phyloP scores from a whole-genome alignment of 2,888 invertebrate species.

The Melanostoma mellinum region DNA sequence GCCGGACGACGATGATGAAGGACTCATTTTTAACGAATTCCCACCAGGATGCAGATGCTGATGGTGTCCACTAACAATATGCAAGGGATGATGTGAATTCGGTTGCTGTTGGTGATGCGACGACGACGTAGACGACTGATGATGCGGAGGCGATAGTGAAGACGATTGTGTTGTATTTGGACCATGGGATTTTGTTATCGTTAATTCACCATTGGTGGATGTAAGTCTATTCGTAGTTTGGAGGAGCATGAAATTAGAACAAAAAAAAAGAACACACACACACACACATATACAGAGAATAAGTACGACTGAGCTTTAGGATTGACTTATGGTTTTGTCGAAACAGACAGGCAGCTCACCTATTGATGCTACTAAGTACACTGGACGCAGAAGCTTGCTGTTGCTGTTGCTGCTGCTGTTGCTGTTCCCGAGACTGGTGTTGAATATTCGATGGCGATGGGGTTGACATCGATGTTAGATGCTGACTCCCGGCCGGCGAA shows the following conservation, averaged over 20 bases:
- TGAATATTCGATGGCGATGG: constrained; percentile 75
- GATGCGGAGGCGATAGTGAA: constrained; percentile 76
- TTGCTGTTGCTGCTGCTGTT: constrained; percentile 44
- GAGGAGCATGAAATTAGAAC: constrained; percentile 73
- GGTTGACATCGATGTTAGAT: constrained; percentile 74
- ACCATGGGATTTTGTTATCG: constrained; percentile 90
- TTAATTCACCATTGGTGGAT: constrained; percentile 91
- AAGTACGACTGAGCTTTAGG: constrained; percentile 57
- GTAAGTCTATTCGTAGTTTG: constrained; percentile 84
- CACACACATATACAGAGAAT: constrained; percentile 43
- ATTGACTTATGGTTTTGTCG: constrained; percentile 61
- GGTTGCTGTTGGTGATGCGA: constrained; percentile 61
- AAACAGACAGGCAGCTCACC: constrained; percentile 81
- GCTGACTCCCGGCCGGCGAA: constrained; percentile 75
- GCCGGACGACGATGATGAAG: constrained; percentile 83
- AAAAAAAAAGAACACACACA: constrained; percentile 44
- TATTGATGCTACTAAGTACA: constrained; percentile 87
- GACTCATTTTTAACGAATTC: constrained; percentile 85
- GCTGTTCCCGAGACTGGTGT: constrained; percentile 75
- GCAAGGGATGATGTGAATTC: constrained; percentile 69
- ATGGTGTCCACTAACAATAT: constrained; percentile 71
- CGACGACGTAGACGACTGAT: constrained; percentile 75
- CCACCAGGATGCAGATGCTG: constrained; percentile 82
- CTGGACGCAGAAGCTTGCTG: constrained; percentile 74
- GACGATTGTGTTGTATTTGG: constrained; percentile 80